Percentiles rank a stretch among this genome's conserved stretches.
Conservation (phyloP, 1,140 invertebrate species). For the Drosophila subpulchrella region DNA sequence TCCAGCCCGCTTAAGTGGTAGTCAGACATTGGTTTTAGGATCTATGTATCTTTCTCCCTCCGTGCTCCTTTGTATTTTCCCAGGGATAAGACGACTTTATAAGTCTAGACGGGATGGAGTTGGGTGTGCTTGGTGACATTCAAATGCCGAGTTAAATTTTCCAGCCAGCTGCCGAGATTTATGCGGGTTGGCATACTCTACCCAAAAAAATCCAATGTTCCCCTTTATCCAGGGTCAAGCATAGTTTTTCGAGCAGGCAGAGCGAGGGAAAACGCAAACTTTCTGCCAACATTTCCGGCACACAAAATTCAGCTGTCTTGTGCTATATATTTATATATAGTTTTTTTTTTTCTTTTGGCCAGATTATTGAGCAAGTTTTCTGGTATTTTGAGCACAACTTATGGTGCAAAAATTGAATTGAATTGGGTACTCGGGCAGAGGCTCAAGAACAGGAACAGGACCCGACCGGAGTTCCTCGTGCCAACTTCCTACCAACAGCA, state of each 20-base stretch:
- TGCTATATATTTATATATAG: slow-evolving; percentile 63
- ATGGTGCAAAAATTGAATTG: slow-evolving; percentile 80
- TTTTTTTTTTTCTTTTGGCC: slow-evolving; percentile 33
- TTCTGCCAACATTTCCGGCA: slow-evolving; percentile 44
- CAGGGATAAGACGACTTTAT: slow-evolving; percentile 66
- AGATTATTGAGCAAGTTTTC: slow-evolving; percentile 78
- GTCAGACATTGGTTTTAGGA: slow-evolving; percentile 77
- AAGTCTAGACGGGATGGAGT: slow-evolving; percentile 65
- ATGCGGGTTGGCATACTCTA: slow-evolving; percentile 45
- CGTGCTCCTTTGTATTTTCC: slow-evolving; percentile 3
- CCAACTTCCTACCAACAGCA: slow-evolving; percentile 68
- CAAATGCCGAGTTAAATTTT: slow-evolving; percentile 66
- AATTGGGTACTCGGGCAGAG: slow-evolving; percentile 54
- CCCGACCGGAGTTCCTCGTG: slow-evolving; percentile 56
- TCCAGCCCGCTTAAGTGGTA: slow-evolving; percentile 76
- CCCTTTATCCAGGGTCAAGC: slow-evolving; percentile 34
- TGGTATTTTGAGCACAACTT: slow-evolving; percentile 79
- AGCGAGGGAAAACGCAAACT: slow-evolving; percentile 3
- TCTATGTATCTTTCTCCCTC: not conserved
- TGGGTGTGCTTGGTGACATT: slow-evolving; percentile 63
- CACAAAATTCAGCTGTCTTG: slow-evolving; percentile 57
- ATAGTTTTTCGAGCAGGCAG: not conserved
- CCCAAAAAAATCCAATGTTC: not conserved
- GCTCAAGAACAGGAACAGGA: slow-evolving; percentile 21
- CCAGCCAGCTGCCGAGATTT: slow-evolving; percentile 61